phyloP scores from a whole-genome alignment of 2,888 invertebrate genomes.

The Eilema griseolum region DNA sequence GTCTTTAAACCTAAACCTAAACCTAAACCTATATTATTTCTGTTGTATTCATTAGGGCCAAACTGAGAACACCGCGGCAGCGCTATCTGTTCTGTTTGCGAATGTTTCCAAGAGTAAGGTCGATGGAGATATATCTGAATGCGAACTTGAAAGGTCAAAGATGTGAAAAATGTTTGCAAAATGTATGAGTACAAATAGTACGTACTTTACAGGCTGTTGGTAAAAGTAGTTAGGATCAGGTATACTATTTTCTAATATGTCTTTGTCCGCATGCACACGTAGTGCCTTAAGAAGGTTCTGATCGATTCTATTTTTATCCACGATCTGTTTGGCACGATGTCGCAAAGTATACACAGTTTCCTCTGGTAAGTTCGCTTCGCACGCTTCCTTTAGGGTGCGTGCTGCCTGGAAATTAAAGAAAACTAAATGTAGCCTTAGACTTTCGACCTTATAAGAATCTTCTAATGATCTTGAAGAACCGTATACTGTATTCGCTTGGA shows the following conservation, averaged over 20 bases:
- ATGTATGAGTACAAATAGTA: neutral
- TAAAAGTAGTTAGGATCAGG: neutral
- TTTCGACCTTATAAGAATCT: no score
- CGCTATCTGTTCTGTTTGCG: no score
- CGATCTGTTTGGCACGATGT: neutral
- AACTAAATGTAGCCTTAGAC: neutral
- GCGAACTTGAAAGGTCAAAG: no score
- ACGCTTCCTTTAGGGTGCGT: constrained; percentile 1
- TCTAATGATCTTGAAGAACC: no score
- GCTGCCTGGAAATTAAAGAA: neutral
- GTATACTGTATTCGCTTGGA: no score
- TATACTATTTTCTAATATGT: neutral
- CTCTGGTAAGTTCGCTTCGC: neutral
- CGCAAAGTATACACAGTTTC: neutral
- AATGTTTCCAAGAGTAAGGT: no score
- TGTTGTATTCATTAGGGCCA: no score
- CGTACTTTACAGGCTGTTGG: neutral
- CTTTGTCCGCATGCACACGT: neutral
- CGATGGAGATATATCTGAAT: no score
- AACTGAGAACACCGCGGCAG: no score
- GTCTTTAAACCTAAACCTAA: no score
- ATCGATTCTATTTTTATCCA: neutral
- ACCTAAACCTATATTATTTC: no score
- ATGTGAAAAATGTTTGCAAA: neutral
- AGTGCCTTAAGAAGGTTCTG: neutral